phyloP scores from a whole-genome alignment of 2,113 vertebrate genomes.

The Catharus fuscescens region DNA sequence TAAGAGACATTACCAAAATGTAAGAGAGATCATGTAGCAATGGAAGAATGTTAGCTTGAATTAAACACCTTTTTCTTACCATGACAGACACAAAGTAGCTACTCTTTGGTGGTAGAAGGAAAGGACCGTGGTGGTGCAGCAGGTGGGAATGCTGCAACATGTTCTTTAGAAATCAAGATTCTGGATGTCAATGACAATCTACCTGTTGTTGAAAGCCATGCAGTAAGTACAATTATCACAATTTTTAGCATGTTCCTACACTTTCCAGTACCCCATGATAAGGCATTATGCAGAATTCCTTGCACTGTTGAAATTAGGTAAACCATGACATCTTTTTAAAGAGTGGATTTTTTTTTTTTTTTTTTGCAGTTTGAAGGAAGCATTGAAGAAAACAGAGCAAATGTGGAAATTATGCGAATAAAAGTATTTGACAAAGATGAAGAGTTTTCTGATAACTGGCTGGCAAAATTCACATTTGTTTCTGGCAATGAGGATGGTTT shows the following conservation, averaged over 20 bases:
- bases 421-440: constrained; percentile 84
- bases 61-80: neutral
- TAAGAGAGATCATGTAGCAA: neutral
- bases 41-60: neutral
- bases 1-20: neutral
- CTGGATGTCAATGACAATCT: constrained; percentile 84
- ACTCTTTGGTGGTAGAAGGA: constrained; percentile 75
- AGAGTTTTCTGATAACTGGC: constrained; percentile 87
- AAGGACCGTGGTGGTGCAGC: constrained; percentile 62
- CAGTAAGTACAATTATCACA: constrained; percentile 57
- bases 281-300: neutral
- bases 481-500: constrained; percentile 89
- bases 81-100: constrained; percentile 72
- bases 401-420: constrained; percentile 85
- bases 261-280: neutral
- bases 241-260: neutral
- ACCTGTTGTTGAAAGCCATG: constrained; percentile 58
- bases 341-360: neutral
- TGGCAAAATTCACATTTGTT: constrained; percentile 82
- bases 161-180: constrained; percentile 75
- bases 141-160: constrained; percentile 51
- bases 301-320: neutral
- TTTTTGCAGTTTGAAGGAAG: constrained; percentile 81
- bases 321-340: neutral
- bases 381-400: constrained; percentile 85